Evolutionary conservation across 1,140 invertebrate genomes (phyloP).

Genomic region (Zelostemma sp.): DNA sequence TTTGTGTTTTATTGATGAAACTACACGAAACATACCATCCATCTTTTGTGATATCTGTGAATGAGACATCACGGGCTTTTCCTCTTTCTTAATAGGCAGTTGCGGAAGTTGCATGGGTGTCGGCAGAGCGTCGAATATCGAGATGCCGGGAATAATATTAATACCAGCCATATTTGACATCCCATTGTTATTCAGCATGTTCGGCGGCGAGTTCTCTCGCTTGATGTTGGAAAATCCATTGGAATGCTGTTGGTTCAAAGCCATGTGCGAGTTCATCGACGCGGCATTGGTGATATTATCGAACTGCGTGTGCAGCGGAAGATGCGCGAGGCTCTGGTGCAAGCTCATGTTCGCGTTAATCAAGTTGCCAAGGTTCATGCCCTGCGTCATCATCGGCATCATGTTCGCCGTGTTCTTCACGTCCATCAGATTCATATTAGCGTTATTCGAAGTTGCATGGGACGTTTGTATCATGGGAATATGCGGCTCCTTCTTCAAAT

Average conservation of each 20-base stretch:
- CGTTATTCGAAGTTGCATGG: conserved; percentile 52
- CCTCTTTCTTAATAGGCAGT: conserved; percentile 71
- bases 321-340: conserved; percentile 45
- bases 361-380: conserved; percentile 58
- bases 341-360: conserved; percentile 59
- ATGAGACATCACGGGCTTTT: conserved; percentile 58
- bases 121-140: conserved; percentile 75
- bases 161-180: conserved; percentile 64
- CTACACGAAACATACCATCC: conserved; percentile 66
- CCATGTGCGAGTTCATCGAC: conserved; percentile 58
- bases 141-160: conserved; percentile 70
- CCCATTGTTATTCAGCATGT: conserved; percentile 70
- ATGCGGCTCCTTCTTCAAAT: conserved; percentile 63
- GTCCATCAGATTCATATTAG: conserved; percentile 60
- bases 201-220: conserved; percentile 67
- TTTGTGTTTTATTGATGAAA: no score
- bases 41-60: conserved; percentile 61
- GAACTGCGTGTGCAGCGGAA: conserved; percentile 60
- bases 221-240: conserved; percentile 68
- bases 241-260: conserved; percentile 63
- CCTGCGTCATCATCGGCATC: conserved; percentile 59
- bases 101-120: conserved; percentile 69
- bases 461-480: conserved; percentile 55
- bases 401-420: conserved; percentile 60
- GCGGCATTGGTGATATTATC: conserved; percentile 56